Evolutionary conservation across 2,113 vertebrate genomes (phyloP), one percentile per base, ranked within the genome.

Genomic region (Upupa epops): DNA sequence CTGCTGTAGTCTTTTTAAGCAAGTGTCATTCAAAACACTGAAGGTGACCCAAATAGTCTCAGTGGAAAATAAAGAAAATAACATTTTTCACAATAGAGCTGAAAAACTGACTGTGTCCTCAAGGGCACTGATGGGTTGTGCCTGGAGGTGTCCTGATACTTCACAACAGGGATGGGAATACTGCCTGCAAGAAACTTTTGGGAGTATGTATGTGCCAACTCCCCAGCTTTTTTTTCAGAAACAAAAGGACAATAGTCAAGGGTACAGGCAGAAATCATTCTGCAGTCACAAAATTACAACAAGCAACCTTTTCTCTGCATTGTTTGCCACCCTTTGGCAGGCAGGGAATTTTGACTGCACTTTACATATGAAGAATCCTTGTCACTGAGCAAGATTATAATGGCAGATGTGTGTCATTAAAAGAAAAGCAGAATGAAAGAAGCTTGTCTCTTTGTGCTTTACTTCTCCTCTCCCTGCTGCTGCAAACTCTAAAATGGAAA

Each of bases 51-150:
- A 55, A 42, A 42, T 10, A 75, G 26, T 58, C 60, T 69, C 22
- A 1, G 63, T n/a, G 51, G 78, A 88, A 90, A 83, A 78, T 37
- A 49, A 82, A 55, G 31, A 42, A 26, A 49, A 63, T 5, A 37
- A 82, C 74, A 74, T 26, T 46, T 76, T 91, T 72, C 31, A 31
- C 28, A 78, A 34, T 42, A 32, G 64, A 86, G 17, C 16, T 88
- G 83, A 90, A 89, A 95, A 89, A 10, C 74, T 83, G 83, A 29
- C 26, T 74, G 40, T 46, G 51, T 70, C 52, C 77, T 86, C 70
- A 82, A 58, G 42, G 45, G 52, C 68, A 75, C 73, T 71, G 63
- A 48, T 54, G 42, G 55, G 59, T 48, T n/a, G 70, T 81, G 82
- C 68, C 11, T 0, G 5, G 49, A 70, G 28, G 11, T 46, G 15